Conservation (phyloP, 30 jellyfish, hydroid and myxozoan genomes). For the Aurelia coerulea region DNA sequence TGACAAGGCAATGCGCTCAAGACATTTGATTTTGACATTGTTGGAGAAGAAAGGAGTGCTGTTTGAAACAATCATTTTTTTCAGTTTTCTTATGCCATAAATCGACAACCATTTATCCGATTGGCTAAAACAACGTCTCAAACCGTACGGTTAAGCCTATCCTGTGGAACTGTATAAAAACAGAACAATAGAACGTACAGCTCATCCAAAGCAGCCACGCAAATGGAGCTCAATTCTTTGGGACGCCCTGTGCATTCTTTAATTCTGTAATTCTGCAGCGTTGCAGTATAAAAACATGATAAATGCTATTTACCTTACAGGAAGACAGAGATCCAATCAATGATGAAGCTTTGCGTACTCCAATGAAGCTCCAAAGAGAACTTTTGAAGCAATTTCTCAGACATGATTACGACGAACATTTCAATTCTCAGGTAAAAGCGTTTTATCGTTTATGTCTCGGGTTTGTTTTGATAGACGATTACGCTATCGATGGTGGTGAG, state of each 20-base stretch:
- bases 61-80: no score
- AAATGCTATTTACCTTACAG: constrained; percentile 20
- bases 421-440: constrained; percentile 50
- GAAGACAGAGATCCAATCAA: constrained; percentile 44
- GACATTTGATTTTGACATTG: no score
- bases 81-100: no score
- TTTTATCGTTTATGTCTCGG: not conserved
- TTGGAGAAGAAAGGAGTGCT: no score
- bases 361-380: constrained; percentile 66
- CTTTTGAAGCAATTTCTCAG: constrained; percentile 65
- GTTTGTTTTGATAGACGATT: no score
- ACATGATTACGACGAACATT: constrained; percentile 68
- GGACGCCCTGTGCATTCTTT: not conserved
- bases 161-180: not conserved
- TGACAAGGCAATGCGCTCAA: no score
- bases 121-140: no score
- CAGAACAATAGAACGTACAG: not conserved
- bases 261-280: not conserved
- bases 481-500: no score
- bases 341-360: constrained; percentile 44
- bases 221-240: not conserved
- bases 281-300: no score
- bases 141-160: no score
- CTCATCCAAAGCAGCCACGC: not conserved
- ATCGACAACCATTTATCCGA: no score